A percentile compares a stretch with the other conserved stretches of the same genome.
phyloP scores from a whole-genome alignment of 2,113 vertebrate genomes.

The Chamaetylas fuelleborni region DNA sequence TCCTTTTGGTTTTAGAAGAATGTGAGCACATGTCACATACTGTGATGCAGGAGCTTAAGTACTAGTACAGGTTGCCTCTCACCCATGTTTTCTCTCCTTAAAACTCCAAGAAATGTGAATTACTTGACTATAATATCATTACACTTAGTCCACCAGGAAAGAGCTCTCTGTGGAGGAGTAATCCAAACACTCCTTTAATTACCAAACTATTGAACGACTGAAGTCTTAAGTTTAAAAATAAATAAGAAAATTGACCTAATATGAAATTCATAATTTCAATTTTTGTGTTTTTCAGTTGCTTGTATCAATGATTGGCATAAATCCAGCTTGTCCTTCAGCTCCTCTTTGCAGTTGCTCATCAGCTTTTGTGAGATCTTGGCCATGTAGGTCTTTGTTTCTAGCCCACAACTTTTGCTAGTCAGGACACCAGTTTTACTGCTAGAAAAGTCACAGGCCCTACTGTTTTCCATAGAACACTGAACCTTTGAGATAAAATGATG shows the following conservation, averaged over 20 bases:
- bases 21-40: neutral
- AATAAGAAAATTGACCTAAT: neutral
- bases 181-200: neutral
- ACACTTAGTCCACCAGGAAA: neutral
- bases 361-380: neutral
- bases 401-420: neutral
- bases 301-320: neutral
- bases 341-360: neutral
- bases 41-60: neutral
- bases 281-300: neutral
- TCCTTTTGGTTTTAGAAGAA: neutral
- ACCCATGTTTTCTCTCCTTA: neutral
- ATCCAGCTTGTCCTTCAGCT: neutral
- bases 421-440: neutral
- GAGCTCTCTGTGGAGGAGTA: neutral
- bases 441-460: neutral
- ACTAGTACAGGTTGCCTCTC: neutral
- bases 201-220: neutral
- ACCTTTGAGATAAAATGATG: neutral
- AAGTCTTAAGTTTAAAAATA: neutral
- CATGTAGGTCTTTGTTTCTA: neutral
- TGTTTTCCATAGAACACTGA: neutral
- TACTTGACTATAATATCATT: neutral
- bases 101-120: neutral
- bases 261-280: neutral